Evolutionary conservation across 2,888 invertebrate genomes (phyloP).

Genomic region (Oligia fasciuncula): DNA sequence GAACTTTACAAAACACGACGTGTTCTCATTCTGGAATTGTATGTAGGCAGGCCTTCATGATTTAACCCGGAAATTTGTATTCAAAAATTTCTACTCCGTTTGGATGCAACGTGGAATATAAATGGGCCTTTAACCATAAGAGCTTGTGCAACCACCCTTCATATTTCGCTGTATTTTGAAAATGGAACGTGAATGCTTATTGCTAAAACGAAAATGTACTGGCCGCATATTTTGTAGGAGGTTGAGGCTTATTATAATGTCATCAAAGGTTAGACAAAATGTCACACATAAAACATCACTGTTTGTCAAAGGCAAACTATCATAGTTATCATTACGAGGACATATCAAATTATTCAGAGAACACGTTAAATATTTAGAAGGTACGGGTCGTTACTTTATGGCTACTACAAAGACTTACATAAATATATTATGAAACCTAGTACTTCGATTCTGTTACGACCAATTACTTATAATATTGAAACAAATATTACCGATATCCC

Average conservation of each 20-base stretch:
- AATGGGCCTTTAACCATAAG: slow-evolving; percentile 30
- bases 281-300: not conserved
- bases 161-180: slow-evolving; percentile 15
- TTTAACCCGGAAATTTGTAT: slow-evolving; percentile 31
- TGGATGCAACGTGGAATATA: slow-evolving; percentile 13
- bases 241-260: not conserved
- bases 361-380: slow-evolving; percentile 43
- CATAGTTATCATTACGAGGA: slow-evolving; percentile 4
- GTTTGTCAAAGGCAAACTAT: slow-evolving; percentile 17
- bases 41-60: slow-evolving; percentile 1
- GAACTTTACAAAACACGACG: not conserved
- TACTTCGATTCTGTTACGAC: slow-evolving; percentile 24
- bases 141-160: slow-evolving; percentile 11
- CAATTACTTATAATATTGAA: slow-evolving; percentile 29
- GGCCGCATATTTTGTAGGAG: slow-evolving; percentile 3
- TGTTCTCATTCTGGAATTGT: slow-evolving; percentile 12
- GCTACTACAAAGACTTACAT: not conserved
- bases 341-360: slow-evolving; percentile 16
- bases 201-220: slow-evolving; percentile 4
- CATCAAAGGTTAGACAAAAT: not conserved
- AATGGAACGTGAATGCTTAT: slow-evolving; percentile 12
- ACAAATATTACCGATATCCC: slow-evolving; percentile 45
- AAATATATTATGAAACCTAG: slow-evolving; percentile 25
- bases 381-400: slow-evolving; percentile 34
- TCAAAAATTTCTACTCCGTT: slow-evolving; percentile 8